Percentiles rank a stretch among this genome's conserved stretches.
These are phyloP conservation scores for Malurus melanocephalus DNA, from an alignment of 2,113 vertebrate species.

Conservation along the genomic window DNA sequence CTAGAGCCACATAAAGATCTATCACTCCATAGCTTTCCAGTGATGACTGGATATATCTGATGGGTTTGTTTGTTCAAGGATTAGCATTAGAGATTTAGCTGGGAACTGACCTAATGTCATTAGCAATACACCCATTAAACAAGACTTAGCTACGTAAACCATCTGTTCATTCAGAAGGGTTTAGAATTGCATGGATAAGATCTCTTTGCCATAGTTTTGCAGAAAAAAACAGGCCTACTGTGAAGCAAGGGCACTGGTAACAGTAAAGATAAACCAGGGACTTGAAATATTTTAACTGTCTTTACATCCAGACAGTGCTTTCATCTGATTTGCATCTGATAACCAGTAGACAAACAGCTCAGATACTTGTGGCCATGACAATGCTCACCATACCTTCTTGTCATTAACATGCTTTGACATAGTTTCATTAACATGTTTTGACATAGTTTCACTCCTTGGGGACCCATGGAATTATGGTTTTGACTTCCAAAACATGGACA, in stretches of 20 bases:
- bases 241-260: neutral
- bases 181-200: neutral
- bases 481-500: neutral
- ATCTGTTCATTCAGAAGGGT: constrained; percentile 23
- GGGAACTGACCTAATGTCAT: constrained; percentile 15
- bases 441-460: neutral
- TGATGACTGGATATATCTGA: neutral
- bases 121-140: constrained; percentile 26
- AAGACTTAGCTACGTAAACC: constrained; percentile 7
- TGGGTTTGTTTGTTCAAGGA: constrained; percentile 42
- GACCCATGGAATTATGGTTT: neutral
- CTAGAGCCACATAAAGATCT: neutral
- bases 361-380: neutral
- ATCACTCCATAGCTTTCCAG: neutral
- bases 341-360: neutral
- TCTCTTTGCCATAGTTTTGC: neutral
- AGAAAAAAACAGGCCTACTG: neutral
- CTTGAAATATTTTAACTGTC: neutral
- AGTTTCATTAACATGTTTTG: neutral
- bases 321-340: neutral
- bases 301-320: neutral
- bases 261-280: neutral
- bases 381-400: neutral
- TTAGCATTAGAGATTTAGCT: constrained; percentile 33
- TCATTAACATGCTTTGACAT: neutral